Base-by-base conservation (phyloP, 2,797 vertebrate genomes). In the Capromys pilorides region DNA sequence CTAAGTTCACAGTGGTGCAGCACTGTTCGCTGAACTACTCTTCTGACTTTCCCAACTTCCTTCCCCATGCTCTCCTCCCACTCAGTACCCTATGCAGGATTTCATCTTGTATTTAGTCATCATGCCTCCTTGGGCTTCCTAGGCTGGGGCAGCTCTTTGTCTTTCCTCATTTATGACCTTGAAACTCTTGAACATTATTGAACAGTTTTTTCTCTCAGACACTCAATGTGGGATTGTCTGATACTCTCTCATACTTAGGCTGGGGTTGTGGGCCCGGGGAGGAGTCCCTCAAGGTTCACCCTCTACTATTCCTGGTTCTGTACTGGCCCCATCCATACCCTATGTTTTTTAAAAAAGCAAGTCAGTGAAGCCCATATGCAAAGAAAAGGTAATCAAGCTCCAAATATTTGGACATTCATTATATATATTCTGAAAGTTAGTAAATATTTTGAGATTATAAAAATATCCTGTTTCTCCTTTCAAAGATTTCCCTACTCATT, bases 71-170 rank as follows among this genome's bases (percentile, higher is more conserved):
- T n/a, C 5, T 33, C 33, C 16, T 57, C 54, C 57, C 5, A 26
- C 14, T 51, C 28, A 8, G 62, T 11, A 41, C 11, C 49, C 36
- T 16, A 31, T 16, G 21, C 41, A 9, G 21, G 57, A 36, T 6
- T 36, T 71, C 5, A 0, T 11, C 0, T 39, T 51, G 0, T 5
- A 10, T 64, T 41, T 8, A 1, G 4, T 49, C 0, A 2, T 22
- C 61, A 6, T 5, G 2, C 28, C 51, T 66, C 49, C 41, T 51
- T 84, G 31, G 26, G 26, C 3, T 33, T 39, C 8, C 24, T 57
- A 26, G 2, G 51, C 36, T 61, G 18, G 0, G 33, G 71, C 12
- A 9, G 4, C 41, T 61, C 36, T 66, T 41, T 3, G 19, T 73
- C 78, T 81, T 82, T 41, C 28, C 41, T 92, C 33, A 5, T 19